Conservation (phyloP, 2,113 vertebrate genomes). For the Abramis brama region DNA sequence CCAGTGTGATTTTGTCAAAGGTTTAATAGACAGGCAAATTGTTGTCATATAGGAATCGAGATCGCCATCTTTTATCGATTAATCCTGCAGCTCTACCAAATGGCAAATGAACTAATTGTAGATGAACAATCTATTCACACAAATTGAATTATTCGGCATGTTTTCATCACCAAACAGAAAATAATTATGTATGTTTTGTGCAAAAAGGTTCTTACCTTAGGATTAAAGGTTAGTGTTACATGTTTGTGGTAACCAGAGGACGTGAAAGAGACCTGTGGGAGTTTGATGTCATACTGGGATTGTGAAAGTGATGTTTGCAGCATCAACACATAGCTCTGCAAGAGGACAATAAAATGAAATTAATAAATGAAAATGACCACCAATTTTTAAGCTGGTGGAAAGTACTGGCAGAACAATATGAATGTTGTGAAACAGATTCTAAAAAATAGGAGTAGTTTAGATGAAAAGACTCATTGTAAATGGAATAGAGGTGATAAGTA, state of each 20-base stretch:
- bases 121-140: not conserved
- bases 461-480: not conserved
- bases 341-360: slow-evolving; percentile 25
- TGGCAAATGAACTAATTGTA: not conserved
- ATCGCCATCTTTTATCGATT: no score
- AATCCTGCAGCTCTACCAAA: not conserved
- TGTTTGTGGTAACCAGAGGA: slow-evolving; percentile 93
- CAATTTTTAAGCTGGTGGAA: not conserved
- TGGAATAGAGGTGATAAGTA: no score
- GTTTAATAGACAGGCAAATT: no score
- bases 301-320: slow-evolving; percentile 89
- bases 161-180: not conserved
- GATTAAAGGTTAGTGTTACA: slow-evolving; percentile 89
- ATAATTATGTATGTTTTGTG: not conserved
- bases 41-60: no score
- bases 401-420: not conserved
- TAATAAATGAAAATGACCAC: not conserved
- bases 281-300: slow-evolving; percentile 90
- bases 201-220: slow-evolving; percentile 79
- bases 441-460: not conserved
- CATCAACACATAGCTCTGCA: slow-evolving; percentile 89
- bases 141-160: not conserved
- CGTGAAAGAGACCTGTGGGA: slow-evolving; percentile 92
- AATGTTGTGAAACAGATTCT: not conserved
- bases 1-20: no score